These are phyloP conservation scores for Podiceps cristatus DNA, from an alignment of 2,113 vertebrate genomes.

Conservation along the genomic window DNA sequence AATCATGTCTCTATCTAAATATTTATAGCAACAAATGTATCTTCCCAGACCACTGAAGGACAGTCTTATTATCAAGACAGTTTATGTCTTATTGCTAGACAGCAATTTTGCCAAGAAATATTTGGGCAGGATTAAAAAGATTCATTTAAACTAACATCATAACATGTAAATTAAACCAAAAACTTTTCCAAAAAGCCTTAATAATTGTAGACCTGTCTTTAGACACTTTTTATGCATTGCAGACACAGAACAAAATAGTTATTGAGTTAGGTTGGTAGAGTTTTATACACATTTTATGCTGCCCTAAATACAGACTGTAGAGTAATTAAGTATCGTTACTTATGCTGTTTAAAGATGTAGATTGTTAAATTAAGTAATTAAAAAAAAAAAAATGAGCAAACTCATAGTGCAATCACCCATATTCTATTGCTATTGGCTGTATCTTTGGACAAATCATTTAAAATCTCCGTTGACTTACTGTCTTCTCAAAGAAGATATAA, in stretches of 20 bases:
- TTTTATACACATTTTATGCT: neutral
- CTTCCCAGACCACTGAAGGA: neutral
- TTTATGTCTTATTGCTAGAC: neutral
- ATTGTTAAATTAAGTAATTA: neutral
- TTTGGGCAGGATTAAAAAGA: neutral
- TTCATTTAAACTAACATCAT: neutral
- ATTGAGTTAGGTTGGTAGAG: neutral
- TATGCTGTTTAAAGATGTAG: neutral
- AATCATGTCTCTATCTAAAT: neutral
- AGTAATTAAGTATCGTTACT: neutral
- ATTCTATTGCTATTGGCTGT: neutral
- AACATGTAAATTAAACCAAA: neutral
- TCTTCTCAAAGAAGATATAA: neutral
- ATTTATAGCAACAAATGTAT: neutral
- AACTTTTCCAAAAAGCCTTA: neutral
- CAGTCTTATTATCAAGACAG: neutral
- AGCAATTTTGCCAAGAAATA: neutral
- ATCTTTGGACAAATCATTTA: neutral
- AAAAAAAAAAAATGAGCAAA: neutral
- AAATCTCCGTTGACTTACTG: neutral
- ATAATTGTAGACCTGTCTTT: neutral
- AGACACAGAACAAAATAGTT: neutral
- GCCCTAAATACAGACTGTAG: neutral
- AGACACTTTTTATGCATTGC: neutral
- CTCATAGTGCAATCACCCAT: rapidly evolving